Conservation (phyloP, 2,113 vertebrate species). For the Nothocercus nigrocapillus region DNA sequence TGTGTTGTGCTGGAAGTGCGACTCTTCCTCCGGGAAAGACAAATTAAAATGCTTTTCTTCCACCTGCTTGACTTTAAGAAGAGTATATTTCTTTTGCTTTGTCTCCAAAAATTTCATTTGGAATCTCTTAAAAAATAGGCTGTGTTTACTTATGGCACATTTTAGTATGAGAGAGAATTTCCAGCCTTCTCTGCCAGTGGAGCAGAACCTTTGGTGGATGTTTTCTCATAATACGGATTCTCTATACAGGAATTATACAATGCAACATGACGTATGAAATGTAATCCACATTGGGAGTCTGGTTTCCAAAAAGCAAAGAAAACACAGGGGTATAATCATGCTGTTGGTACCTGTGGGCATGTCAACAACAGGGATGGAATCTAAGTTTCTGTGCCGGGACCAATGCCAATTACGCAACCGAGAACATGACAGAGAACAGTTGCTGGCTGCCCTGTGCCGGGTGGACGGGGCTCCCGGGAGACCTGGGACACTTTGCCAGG, state of each 20-base stretch:
- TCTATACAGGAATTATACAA: neutral
- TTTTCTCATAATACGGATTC: neutral
- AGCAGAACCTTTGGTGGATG: neutral
- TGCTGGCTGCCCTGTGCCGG: neutral
- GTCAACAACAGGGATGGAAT: neutral
- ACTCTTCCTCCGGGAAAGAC: neutral
- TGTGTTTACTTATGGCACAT: neutral
- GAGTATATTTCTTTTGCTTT: neutral
- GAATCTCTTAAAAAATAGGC: neutral
- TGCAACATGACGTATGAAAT: fast-evolving
- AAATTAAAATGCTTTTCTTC: neutral
- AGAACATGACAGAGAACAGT: neutral
- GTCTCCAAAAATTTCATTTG: neutral
- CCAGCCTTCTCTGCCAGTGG: fast-evolving
- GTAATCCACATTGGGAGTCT: neutral
- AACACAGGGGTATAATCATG: neutral
- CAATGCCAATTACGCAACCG: fast-evolving
- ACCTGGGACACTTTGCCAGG: neutral
- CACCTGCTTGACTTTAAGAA: neutral
- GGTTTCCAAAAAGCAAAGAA: neutral
- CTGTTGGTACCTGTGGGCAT: neutral
- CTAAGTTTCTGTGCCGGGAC: neutral
- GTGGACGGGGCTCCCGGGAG: neutral
- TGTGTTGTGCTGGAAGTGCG: neutral
- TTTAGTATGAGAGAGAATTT: neutral